phyloP scores from a whole-genome alignment of 2,113 vertebrate species.

The Hemiprocne comata region DNA sequence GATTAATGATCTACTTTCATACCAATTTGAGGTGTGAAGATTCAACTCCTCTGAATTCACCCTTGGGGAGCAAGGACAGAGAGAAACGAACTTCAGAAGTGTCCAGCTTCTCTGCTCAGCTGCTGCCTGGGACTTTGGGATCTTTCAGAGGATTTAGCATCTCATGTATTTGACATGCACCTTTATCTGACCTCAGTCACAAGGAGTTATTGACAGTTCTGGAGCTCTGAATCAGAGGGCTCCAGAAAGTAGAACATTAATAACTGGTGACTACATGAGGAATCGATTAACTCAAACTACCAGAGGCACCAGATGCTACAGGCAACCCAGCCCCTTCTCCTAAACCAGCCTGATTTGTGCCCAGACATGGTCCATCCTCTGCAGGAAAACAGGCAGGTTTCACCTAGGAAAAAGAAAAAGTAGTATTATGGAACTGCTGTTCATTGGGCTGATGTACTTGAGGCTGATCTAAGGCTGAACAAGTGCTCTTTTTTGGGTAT shows the following conservation, averaged over 20 bases:
- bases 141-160: neutral
- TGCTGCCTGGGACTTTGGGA: accelerated
- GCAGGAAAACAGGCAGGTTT: neutral
- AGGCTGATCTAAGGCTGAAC: neutral
- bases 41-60: neutral
- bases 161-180: neutral
- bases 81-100: neutral
- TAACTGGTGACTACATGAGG: neutral
- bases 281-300: neutral
- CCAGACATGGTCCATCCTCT: neutral
- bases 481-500: neutral
- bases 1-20: neutral
- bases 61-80: neutral
- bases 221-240: neutral
- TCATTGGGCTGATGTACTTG: neutral
- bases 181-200: too few relatives aligned
- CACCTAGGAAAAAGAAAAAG: accelerated
- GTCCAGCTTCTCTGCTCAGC: neutral
- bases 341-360: accelerated
- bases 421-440: neutral
- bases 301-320: neutral
- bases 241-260: neutral
- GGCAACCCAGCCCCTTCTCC: neutral
- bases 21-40: neutral
- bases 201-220: neutral